These are phyloP conservation scores for human (Homo sapiens) DNA, from an alignment of 2,113 vertebrate species.

Conservation along the genomic window DNA sequence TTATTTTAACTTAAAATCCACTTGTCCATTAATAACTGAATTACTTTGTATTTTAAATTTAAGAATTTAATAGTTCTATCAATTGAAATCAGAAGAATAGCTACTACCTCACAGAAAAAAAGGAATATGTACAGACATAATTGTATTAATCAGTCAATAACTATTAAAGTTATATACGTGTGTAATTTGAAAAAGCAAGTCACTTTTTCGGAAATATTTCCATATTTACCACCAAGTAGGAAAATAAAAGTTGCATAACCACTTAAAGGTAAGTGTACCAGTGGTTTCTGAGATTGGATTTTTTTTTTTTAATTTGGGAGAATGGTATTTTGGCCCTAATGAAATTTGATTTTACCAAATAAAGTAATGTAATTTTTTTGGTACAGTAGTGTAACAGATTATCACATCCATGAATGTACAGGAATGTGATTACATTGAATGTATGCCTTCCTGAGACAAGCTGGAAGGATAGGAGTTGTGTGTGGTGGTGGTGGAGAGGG, in stretches of 20 bases:
- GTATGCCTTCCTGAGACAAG: not conserved
- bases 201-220: not conserved
- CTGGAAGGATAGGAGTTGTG: not conserved
- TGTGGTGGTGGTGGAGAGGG: not conserved
- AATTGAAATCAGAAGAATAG: not conserved
- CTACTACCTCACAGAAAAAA: not conserved
- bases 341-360: not conserved
- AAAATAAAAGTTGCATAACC: not conserved
- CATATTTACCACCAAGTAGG: not conserved
- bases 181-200: not conserved
- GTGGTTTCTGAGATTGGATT: not conserved
- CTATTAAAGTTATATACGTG: not conserved
- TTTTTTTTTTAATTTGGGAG: not conserved
- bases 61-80: not conserved
- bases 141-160: not conserved
- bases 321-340: not conserved
- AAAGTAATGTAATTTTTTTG: not conserved
- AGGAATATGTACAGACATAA: not conserved
- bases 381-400: not conserved
- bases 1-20: not conserved
- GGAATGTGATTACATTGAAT: not conserved
- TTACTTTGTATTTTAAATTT: not conserved
- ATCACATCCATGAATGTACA: not conserved
- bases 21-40: not conserved
- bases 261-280: not conserved